phyloP scores from a whole-genome alignment of 2,113 vertebrate genomes.

The Glaucomys volans region DNA sequence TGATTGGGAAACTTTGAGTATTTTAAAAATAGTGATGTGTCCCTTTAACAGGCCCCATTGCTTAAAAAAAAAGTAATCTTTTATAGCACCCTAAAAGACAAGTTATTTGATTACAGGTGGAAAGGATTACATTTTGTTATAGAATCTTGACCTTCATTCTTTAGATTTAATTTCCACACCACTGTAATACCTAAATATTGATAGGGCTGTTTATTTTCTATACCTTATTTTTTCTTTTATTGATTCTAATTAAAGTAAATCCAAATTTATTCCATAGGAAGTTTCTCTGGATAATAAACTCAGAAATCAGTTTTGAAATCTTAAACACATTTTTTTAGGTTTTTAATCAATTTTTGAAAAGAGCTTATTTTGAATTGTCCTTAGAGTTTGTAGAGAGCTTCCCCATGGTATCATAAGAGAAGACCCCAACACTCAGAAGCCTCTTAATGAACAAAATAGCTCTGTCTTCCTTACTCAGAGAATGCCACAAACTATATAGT shows the following conservation, averaged over 20 bases:
- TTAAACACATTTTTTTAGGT: constrained; percentile 9
- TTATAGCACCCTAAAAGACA: not conserved
- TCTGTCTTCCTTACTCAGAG: not conserved
- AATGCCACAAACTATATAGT: not conserved
- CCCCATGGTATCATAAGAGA: not conserved
- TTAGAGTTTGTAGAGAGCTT: not conserved
- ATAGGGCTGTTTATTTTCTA: not conserved
- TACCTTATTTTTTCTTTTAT: constrained; percentile 42
- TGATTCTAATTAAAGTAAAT: constrained; percentile 49
- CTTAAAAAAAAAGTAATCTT: constrained; percentile 51
- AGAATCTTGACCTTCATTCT: not conserved
- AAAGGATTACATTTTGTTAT: constrained; percentile 24
- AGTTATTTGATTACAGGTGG: not conserved
- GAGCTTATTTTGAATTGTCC: not conserved
- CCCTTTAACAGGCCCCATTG: not conserved
- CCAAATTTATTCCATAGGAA: constrained; percentile 47
- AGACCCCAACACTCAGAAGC: not conserved
- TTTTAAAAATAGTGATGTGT: constrained; percentile 36
- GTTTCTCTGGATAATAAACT: constrained; percentile 44
- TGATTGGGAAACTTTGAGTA: not conserved
- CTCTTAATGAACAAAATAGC: constrained; percentile 4
- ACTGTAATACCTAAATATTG: constrained; percentile 9
- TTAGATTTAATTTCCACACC: constrained; percentile 32
- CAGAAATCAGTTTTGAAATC: constrained; percentile 48
- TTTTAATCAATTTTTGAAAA: constrained; percentile 41